Percentiles rank a stretch among this genome's conserved stretches.
phyloP scores from a whole-genome alignment of 2,797 vertebrate species.

The Arctocebus calabarensis region DNA sequence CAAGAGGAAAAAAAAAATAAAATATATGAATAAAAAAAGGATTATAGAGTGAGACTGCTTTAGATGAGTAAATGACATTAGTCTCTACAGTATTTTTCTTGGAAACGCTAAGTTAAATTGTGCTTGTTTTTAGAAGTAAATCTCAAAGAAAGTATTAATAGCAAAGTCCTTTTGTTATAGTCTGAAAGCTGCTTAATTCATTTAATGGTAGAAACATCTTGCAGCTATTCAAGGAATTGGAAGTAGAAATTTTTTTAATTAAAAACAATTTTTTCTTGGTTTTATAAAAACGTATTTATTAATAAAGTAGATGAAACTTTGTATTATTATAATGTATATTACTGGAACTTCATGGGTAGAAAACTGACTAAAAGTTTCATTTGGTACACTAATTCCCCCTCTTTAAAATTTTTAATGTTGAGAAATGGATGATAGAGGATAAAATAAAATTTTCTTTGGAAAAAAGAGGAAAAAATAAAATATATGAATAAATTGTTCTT shows the following conservation, averaged over 20 bases:
- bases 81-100: slow-evolving; percentile 10
- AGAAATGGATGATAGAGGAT: not conserved
- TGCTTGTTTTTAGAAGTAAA: not conserved
- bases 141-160: slow-evolving; percentile 17
- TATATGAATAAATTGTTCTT: slow-evolving; percentile 52
- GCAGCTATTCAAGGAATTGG: slow-evolving; percentile 12
- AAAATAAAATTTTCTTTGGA: not conserved
- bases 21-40: not conserved
- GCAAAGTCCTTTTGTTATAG: slow-evolving; percentile 21
- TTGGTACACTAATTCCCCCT: not conserved
- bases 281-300: slow-evolving; percentile 2
- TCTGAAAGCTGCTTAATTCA: slow-evolving; percentile 47
- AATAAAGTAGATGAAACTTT: not conserved
- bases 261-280: slow-evolving; percentile 39
- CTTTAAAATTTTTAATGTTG: not conserved
- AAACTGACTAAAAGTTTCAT: not conserved
- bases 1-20: slow-evolving; percentile 72
- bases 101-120: not conserved
- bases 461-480: not conserved
- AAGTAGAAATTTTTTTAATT: not conserved
- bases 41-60: not conserved
- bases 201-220: not conserved
- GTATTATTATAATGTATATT: not conserved
- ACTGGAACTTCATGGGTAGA: not conserved
- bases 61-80: slow-evolving; percentile 9